These are phyloP conservation scores for Oryzias woworae DNA, from an alignment of 2,113 vertebrate species.

Conservation along the genomic window DNA sequence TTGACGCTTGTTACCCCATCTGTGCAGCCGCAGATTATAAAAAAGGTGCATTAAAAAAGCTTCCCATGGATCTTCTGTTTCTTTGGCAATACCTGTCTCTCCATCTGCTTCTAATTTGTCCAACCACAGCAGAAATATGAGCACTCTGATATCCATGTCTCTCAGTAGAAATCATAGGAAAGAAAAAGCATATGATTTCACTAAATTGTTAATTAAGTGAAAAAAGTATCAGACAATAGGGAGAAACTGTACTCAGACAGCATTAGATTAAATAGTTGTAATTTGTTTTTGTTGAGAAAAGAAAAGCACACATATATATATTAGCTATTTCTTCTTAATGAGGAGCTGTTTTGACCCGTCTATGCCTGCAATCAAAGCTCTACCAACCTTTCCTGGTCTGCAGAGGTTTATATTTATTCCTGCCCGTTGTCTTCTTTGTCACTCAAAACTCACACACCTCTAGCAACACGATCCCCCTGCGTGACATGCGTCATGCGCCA, in stretches of 20 bases:
- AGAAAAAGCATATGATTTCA: conserved; percentile 20
- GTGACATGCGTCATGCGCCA: conserved; percentile 57
- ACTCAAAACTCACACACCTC: conserved; percentile 32
- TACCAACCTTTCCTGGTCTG: conserved; percentile 10
- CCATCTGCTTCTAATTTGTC: conserved; percentile 57
- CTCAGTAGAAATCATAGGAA: conserved; percentile 8
- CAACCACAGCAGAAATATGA: conserved; percentile 16
- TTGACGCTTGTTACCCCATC: background rate
- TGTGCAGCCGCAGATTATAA: conserved; percentile 7
- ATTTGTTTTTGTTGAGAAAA: conserved; percentile 3
- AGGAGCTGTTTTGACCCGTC: background rate
- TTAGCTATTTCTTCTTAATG: background rate
- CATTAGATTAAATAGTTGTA: background rate
- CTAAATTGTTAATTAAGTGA: conserved; percentile 8
- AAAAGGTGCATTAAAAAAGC: conserved; percentile 14
- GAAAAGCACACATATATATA: conserved; percentile 2
- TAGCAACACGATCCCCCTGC: conserved; percentile 39
- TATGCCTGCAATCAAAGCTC: background rate
- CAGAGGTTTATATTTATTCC: conserved; percentile 31
- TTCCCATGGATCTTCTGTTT: conserved; percentile 46
- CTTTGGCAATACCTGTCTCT: conserved; percentile 43
- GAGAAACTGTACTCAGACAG: background rate
- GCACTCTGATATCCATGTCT: conserved; percentile 21
- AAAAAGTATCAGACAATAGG: conserved; percentile 4
- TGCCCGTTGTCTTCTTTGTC: conserved; percentile 27